Conservation (phyloP, 2,113 vertebrate species). For the Hemiscyllium ocellatum region DNA sequence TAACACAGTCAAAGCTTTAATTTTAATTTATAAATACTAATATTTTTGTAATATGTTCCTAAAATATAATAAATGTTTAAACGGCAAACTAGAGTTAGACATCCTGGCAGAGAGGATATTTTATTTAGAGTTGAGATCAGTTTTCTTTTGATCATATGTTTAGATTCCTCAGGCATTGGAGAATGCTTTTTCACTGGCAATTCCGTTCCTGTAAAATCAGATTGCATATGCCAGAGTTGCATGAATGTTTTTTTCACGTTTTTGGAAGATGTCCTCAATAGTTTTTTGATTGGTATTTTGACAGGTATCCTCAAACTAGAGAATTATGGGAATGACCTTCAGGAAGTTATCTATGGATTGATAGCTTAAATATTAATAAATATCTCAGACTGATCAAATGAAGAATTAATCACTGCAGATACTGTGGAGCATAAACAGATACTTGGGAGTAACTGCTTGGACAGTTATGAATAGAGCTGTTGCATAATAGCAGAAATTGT, state of each 20-base stretch:
- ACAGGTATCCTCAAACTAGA: neutral
- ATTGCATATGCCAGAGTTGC: neutral
- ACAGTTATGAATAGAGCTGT: neutral
- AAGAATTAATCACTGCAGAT: neutral
- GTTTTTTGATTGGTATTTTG: constrained; percentile 10
- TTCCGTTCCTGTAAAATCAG: neutral
- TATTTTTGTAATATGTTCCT: neutral
- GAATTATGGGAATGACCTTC: neutral
- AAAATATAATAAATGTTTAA: neutral
- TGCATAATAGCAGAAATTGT: neutral
- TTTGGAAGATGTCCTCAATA: neutral
- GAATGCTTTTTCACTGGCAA: neutral
- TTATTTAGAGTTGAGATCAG: neutral
- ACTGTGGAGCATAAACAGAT: neutral
- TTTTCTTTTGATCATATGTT: neutral
- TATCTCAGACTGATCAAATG: neutral
- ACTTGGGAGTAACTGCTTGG: neutral
- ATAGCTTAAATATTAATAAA: constrained; percentile 18
- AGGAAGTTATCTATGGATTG: neutral
- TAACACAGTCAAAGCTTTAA: neutral
- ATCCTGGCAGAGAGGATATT: neutral
- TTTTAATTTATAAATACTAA: neutral
- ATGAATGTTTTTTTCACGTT: neutral
- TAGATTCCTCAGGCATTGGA: neutral
- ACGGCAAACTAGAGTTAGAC: neutral